Evolutionary conservation across 2,888 invertebrate genomes (phyloP).

Genomic region (Polia nebulosa): DNA sequence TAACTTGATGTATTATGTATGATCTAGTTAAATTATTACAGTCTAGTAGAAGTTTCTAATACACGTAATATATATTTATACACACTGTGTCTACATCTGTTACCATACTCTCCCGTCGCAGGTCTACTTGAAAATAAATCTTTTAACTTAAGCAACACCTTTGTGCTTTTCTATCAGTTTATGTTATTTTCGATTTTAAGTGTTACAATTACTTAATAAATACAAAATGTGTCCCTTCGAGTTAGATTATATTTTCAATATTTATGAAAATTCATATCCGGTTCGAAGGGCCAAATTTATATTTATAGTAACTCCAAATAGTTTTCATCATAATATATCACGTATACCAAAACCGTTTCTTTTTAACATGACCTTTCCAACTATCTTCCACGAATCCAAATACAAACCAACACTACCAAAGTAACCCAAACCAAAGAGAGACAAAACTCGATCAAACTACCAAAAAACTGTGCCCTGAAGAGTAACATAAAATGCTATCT

Average conservation of each 20-base stretch:
- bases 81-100: too few species aligned
- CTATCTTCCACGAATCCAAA: constrained; percentile 10
- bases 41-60: too few species aligned
- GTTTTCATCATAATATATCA: not conserved
- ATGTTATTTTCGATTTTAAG: too few species aligned
- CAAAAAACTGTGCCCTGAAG: constrained; percentile 61
- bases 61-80: too few species aligned
- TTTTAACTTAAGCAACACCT: too few species aligned
- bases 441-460: constrained; percentile 70
- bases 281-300: not conserved
- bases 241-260: not conserved
- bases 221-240: constrained; percentile 17
- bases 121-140: too few species aligned
- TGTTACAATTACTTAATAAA: too few species aligned
- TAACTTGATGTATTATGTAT: too few species aligned
- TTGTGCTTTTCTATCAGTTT: too few species aligned
- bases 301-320: not conserved
- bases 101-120: too few species aligned
- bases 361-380: constrained; percentile 16
- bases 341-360: not conserved
- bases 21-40: too few species aligned
- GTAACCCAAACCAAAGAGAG: constrained; percentile 40
- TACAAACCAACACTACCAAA: constrained; percentile 41
- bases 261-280: not conserved
- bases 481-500: constrained; percentile 70